Conservation (phyloP, 2,797 vertebrate species). For the Neomorphus geoffroyi region DNA sequence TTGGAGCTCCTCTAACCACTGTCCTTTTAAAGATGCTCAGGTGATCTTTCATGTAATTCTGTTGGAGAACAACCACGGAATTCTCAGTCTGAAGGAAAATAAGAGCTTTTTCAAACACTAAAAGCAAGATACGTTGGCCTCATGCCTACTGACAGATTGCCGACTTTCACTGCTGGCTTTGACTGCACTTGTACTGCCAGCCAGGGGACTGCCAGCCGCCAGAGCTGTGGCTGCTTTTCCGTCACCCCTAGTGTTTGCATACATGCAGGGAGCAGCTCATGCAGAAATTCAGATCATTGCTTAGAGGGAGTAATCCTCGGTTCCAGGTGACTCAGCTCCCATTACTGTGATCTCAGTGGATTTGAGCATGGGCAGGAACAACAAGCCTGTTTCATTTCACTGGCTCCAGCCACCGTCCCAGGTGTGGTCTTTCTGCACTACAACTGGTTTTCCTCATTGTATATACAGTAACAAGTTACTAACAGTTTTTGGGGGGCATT, state of each 20-base stretch:
- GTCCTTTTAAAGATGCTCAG: neutral
- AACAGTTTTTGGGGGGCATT: neutral
- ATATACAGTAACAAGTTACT: neutral
- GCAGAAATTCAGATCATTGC: neutral
- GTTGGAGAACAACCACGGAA: neutral
- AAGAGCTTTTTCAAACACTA: neutral
- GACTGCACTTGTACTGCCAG: neutral
- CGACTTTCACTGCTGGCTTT: neutral
- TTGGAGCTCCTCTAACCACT: neutral
- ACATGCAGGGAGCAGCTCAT: neutral
- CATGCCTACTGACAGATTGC: neutral
- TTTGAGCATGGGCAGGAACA: neutral
- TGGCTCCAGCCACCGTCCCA: neutral
- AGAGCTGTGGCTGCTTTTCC: neutral
- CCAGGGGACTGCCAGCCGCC: neutral
- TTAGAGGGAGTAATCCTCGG: rapidly evolving
- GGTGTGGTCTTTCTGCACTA: neutral
- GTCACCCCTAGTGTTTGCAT: neutral
- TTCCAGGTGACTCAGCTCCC: neutral
- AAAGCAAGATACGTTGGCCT: neutral
- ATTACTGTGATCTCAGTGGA: rapidly evolving
- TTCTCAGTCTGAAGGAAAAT: neutral
- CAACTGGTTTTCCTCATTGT: neutral
- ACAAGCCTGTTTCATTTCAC: neutral
- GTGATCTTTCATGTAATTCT: neutral